Evolutionary conservation across 2,113 vertebrate species (phyloP), one percentile per base, ranked within the genome.

Genomic region (Hippocampus guttulatus): DNA sequence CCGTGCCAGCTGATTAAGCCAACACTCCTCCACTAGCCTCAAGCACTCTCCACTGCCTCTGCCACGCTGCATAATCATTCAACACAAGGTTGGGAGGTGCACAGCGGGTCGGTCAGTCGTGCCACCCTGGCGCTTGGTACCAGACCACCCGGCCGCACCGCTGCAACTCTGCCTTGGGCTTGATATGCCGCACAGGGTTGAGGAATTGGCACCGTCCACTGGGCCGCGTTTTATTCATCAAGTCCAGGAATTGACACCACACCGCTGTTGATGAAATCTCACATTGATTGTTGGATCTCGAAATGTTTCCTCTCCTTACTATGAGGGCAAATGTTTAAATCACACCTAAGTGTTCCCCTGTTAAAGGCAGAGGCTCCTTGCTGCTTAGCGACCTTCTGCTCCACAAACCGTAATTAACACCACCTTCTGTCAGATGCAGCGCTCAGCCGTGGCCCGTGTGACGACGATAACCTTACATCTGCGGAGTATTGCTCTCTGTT

Each of bases 1-100:
- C 92, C 75, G 84, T 86, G 94, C 94, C 94, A 95, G 92, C 91
- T 94, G 93, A 94, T 94, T 93, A 93, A 87, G 94, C 92, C 92
- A 88, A 83, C 92, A 87, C 87, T 85, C 82, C 91, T 94, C 92
- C 87, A 85, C 88, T 93, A 90, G 88, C 90, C 90, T 90, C 91
- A 91, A 94, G 91, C 90, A 92, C 88, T 75, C 79, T 91, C 81
- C 75, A 82, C 84, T 83, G 78, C 80, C 75, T 87, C 83, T 88
- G 88, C 85, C 88, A 85, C 69, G 41, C 83, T 73, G 83, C 82
- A 84, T 85, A 90, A 88, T 88, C 85, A 88, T 77, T 83, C 81
- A 76, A 55, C 81, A 41, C 81, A 47, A 75, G 68, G 71, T 75
- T 62, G 82, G 80, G 88, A 86, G 85, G 82, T 80, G 82, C 79